Conservation (phyloP, 2,888 invertebrate species). For the Tanypteryx hageni region DNA sequence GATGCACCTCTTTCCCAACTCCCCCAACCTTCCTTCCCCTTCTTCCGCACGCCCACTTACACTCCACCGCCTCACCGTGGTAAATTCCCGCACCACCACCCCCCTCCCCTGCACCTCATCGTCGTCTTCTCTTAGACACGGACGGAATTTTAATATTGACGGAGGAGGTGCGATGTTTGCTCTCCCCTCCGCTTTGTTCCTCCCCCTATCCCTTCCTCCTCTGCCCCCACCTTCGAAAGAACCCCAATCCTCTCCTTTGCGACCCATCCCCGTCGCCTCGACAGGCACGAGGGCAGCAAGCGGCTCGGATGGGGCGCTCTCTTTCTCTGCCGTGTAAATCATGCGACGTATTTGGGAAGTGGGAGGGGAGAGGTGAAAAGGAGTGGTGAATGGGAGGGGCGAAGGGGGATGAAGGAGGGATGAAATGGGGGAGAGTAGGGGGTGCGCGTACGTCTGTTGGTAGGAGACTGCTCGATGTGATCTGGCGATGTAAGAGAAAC, state of each 20-base stretch:
- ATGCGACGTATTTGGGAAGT: neutral
- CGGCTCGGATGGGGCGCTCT: neutral
- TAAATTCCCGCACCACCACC: neutral
- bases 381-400: neutral
- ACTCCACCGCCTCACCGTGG: neutral
- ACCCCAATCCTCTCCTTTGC: neutral
- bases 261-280: neutral
- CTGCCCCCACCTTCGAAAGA: neutral
- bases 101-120: neutral
- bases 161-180: slow-evolving; percentile 39
- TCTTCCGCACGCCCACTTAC: neutral
- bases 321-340: neutral
- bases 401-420: neutral
- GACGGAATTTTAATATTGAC: slow-evolving; percentile 62
- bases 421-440: neutral
- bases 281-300: too few species aligned
- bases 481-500: slow-evolving; percentile 12
- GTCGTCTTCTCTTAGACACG: slow-evolving; percentile 31
- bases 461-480: slow-evolving; percentile 38
- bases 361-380: neutral
- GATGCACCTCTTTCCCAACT: neutral
- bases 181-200: too few species aligned
- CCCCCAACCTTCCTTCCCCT: neutral
- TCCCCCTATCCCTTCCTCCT: neutral
- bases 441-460: neutral